These are phyloP conservation scores for Perizoma flavofasciatum DNA, from an alignment of 2,888 invertebrate genomes.

Conservation along the genomic window DNA sequence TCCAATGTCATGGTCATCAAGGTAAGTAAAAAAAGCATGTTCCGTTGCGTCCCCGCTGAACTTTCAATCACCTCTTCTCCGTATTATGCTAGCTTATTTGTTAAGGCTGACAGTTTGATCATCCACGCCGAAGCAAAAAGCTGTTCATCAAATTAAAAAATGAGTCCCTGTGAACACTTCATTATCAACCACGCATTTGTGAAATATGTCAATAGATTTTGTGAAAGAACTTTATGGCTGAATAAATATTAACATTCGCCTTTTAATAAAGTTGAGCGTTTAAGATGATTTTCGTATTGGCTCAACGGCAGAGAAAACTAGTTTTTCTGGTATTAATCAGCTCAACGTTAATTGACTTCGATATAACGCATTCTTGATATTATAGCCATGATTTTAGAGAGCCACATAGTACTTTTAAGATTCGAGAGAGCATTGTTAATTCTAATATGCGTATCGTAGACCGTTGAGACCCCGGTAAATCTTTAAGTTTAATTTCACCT, in stretches of 20 bases:
- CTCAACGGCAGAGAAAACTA: conserved; percentile 16
- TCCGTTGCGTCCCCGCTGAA: no score
- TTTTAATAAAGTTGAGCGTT: conserved; percentile 21
- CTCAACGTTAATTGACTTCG: conserved; percentile 14
- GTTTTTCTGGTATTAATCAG: conserved; percentile 19
- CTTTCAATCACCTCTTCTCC: background rate
- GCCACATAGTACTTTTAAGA: background rate
- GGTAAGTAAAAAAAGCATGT: conserved; percentile 9
- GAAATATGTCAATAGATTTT: conserved; percentile 10
- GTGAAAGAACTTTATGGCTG: conserved; percentile 12
- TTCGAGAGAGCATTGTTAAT: no score
- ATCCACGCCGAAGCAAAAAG: background rate
- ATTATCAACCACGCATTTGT: conserved; percentile 8
- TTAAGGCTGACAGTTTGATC: background rate
- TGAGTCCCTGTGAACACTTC: conserved; percentile 8
- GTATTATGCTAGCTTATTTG: background rate
- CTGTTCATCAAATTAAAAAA: no score
- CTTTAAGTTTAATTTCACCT: background rate
- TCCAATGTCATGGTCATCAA: background rate
- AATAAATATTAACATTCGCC: conserved; percentile 11
- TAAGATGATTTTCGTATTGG: conserved; percentile 22
- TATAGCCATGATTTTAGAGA: background rate
- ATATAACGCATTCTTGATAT: conserved; percentile 11
- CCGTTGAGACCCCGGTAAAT: background rate
- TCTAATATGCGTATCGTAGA: no score